A percentile compares a stretch with the other conserved stretches of the same genome.
phyloP scores from a whole-genome alignment of 2,113 vertebrate species.

The Ammodytes dubius region DNA sequence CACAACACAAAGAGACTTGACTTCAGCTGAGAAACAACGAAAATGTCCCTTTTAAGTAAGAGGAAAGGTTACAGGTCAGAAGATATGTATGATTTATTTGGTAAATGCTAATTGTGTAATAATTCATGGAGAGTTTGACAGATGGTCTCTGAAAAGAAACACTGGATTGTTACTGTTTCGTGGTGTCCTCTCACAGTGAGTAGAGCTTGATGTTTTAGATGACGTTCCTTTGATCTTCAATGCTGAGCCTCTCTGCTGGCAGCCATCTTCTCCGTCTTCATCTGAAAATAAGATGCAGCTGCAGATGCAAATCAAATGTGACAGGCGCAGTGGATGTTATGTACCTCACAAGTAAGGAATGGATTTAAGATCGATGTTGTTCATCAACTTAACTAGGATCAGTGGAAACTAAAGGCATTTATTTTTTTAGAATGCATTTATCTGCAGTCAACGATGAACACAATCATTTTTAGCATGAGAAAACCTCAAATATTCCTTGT shows the following conservation, averaged over 20 bases:
- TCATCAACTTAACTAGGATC: background rate
- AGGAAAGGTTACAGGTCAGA: background rate
- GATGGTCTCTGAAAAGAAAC: background rate
- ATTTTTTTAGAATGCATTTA: slow-evolving; percentile 2
- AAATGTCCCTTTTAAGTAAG: background rate
- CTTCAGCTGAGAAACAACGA: background rate
- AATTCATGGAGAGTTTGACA: background rate
- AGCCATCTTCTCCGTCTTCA: slow-evolving; percentile 49
- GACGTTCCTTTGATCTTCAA: slow-evolving; percentile 19
- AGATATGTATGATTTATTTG: slow-evolving; percentile 4
- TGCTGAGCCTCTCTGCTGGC: slow-evolving; percentile 28
- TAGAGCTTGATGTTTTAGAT: background rate
- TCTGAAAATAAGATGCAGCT: slow-evolving; percentile 53
- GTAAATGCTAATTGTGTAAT: background rate
- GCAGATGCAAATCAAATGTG: slow-evolving; percentile 33
- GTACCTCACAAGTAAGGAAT: background rate
- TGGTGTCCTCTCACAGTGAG: slow-evolving; percentile 9
- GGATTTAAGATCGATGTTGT: background rate
- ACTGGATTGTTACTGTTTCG: slow-evolving; percentile 26
- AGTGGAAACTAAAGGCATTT: background rate
- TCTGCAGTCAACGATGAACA: background rate
- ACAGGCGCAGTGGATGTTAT: background rate
- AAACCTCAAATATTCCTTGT: background rate
- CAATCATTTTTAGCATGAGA: background rate
- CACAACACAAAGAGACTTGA: slow-evolving; percentile 17